Conservation (phyloP, 2,113 vertebrate species). For the Edolisoma coerulescens region DNA sequence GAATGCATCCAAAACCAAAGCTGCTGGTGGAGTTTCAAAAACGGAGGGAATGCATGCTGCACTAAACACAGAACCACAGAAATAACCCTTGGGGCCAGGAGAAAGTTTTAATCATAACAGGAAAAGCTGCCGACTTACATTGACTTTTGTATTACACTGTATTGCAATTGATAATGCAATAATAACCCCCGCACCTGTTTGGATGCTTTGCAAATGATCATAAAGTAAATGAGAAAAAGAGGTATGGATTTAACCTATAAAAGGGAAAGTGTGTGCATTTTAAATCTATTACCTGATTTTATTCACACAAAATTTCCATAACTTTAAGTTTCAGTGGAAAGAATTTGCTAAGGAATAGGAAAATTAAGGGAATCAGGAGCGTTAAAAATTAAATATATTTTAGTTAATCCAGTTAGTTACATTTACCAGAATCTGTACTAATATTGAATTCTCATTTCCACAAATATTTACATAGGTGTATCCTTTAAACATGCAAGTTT, state of each 20-base stretch:
- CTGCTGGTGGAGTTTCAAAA: slow-evolving; percentile 71
- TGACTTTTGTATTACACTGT: background rate
- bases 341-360: background rate
- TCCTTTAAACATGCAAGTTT: background rate
- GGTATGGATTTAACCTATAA: background rate
- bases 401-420: background rate
- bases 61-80: slow-evolving; percentile 66
- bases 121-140: background rate
- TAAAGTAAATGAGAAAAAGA: background rate
- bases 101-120: background rate
- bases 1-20: slow-evolving; percentile 73
- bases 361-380: background rate
- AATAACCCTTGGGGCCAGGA: background rate
- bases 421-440: background rate
- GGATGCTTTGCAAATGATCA: background rate
- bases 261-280: background rate
- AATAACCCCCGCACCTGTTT: background rate
- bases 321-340: background rate
- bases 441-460: background rate
- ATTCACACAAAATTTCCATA: background rate
- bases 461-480: background rate
- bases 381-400: background rate
- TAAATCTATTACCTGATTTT: background rate
- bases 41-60: slow-evolving; percentile 76
- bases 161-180: background rate